Evolutionary conservation across 2,888 invertebrate species (phyloP).

Genomic region (Spodoptera picta): DNA sequence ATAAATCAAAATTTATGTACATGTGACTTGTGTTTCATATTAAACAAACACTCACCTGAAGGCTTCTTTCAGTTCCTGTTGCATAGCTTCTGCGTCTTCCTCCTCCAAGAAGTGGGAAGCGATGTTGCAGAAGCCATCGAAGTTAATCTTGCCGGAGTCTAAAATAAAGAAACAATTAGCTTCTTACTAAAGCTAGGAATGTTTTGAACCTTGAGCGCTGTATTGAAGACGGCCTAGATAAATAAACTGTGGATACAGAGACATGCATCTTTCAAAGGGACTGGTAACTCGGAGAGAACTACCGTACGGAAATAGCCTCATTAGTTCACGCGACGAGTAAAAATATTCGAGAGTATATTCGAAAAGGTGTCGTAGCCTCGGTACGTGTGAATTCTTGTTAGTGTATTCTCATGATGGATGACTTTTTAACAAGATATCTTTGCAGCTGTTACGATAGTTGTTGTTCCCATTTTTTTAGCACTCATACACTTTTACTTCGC

Average conservation of each 20-base stretch:
- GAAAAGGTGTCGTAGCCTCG: constrained; percentile 73
- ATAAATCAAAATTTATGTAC: neutral
- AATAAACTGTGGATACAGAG: constrained; percentile 63
- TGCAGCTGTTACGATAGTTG: constrained; percentile 58
- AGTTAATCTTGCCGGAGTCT: constrained; percentile 96
- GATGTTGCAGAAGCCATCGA: constrained; percentile 97
- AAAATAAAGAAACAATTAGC: constrained; percentile 56
- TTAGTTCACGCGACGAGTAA: constrained; percentile 77
- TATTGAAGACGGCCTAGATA: constrained; percentile 53
- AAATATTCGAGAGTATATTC: constrained; percentile 80
- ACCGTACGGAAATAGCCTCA: constrained; percentile 78
- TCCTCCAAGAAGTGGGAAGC: constrained; percentile 98
- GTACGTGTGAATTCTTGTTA: constrained; percentile 61
- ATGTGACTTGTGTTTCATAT: neutral
- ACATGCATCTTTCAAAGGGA: constrained; percentile 64
- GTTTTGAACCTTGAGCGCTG: constrained; percentile 35
- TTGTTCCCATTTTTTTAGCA: constrained; percentile 37
- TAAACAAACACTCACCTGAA: constrained; percentile 90
- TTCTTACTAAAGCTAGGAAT: constrained; percentile 40
- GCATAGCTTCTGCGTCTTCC: constrained; percentile 98
- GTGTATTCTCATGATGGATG: constrained; percentile 67
- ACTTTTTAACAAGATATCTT: constrained; percentile 61
- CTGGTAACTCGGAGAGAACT: constrained; percentile 53
- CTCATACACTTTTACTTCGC: constrained; percentile 23
- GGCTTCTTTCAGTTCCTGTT: constrained; percentile 98